Conservation (phyloP, 2,113 vertebrate genomes). For the Nematolebias whitei region DNA sequence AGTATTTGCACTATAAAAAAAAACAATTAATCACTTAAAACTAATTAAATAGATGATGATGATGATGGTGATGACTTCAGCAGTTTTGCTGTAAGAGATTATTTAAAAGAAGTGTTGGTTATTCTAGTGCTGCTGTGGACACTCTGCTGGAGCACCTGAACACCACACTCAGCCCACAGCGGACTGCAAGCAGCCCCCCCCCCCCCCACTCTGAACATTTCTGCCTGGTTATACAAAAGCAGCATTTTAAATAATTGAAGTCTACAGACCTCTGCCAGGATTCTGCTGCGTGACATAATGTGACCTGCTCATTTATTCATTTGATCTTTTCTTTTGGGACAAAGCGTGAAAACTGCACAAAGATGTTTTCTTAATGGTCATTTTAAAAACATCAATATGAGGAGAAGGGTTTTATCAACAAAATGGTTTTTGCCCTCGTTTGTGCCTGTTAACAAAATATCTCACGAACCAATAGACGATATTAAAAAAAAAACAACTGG, state of each 20-base stretch:
- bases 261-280: conserved; percentile 26
- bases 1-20: no score
- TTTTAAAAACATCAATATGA: no score
- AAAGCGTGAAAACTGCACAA: conserved; percentile 49
- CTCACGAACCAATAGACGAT: no score
- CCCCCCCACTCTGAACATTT: conserved; percentile 57
- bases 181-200: conserved; percentile 38
- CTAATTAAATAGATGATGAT: no score
- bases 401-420: no score
- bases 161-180: conserved; percentile 4
- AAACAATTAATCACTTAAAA: no score
- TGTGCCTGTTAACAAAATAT: no score
- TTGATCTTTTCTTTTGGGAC: conserved; percentile 10
- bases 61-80: no score
- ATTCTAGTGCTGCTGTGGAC: neutral
- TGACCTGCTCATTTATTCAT: conserved; percentile 20
- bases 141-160: neutral
- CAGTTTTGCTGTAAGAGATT: no score
- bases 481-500: no score
- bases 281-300: conserved; percentile 32
- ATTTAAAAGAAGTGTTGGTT: no score
- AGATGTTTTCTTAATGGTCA: neutral
- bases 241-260: conserved; percentile 61
- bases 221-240: conserved; percentile 64
- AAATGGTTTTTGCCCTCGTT: no score